Evolutionary conservation across 2,888 invertebrate species (phyloP).

Genomic region (Octonoba sinensis): DNA sequence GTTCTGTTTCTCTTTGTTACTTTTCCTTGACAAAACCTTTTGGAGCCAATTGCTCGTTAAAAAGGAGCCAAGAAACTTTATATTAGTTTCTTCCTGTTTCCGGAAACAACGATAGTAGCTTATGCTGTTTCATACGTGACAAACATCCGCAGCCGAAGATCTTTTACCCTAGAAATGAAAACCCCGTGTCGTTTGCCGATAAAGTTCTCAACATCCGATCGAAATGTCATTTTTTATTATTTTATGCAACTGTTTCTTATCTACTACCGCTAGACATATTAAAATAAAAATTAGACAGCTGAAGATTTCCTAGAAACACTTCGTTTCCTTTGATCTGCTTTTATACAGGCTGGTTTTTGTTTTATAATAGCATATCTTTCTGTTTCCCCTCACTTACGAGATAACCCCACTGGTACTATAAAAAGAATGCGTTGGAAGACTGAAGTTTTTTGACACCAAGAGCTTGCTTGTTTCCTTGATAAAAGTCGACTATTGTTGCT

Average conservation of each 20-base stretch:
- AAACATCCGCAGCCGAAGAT: constrained; percentile 55
- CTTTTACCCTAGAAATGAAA: constrained; percentile 62
- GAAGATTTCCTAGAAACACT: constrained; percentile 38
- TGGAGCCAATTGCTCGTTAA: constrained; percentile 20
- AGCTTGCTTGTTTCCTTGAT: too few relatives aligned
- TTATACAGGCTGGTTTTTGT: background rate
- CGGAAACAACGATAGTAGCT: constrained; percentile 52
- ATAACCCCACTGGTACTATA: too few relatives aligned
- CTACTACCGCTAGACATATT: constrained; percentile 52
- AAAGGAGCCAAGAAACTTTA: constrained; percentile 56
- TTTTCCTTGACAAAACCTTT: constrained; percentile 4
- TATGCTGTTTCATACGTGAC: constrained; percentile 39
- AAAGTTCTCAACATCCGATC: constrained; percentile 56
- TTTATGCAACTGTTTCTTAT: constrained; percentile 58
- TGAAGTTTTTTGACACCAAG: too few relatives aligned
- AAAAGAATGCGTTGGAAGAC: too few relatives aligned
- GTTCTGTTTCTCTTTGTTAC: constrained; percentile 1
- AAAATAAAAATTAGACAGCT: constrained; percentile 48
- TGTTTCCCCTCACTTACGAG: too few relatives aligned
- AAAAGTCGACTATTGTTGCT: too few relatives aligned
- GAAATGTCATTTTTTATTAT: constrained; percentile 56
- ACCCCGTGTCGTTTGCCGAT: constrained; percentile 56
- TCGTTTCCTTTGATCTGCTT: constrained; percentile 30
- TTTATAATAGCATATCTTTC: too few relatives aligned
- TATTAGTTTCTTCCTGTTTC: constrained; percentile 64